phyloP scores from a whole-genome alignment of 2,888 invertebrate genomes.

The Limulus polyphemus region DNA sequence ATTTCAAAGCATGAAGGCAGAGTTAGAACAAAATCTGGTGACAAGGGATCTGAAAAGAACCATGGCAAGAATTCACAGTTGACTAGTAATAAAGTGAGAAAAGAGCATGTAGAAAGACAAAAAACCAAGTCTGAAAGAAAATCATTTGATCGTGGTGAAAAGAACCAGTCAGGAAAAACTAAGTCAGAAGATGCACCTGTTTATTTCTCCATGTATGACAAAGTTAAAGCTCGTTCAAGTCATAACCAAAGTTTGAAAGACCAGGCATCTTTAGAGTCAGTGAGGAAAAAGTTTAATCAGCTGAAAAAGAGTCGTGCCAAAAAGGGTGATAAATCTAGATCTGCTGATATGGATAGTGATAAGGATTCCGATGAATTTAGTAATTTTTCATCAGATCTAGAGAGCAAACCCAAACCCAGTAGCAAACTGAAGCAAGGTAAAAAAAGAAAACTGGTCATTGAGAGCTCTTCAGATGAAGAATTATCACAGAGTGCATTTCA shows the following conservation, averaged over 20 bases:
- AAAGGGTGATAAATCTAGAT: slow-evolving; percentile 31
- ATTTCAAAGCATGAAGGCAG: not conserved
- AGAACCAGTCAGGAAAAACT: slow-evolving; percentile 39
- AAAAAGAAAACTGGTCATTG: slow-evolving; percentile 26
- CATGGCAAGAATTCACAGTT: not conserved
- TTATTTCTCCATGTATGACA: slow-evolving; percentile 95
- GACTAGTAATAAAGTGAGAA: not conserved
- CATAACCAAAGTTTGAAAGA: slow-evolving; percentile 29
- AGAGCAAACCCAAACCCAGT: slow-evolving; percentile 19
- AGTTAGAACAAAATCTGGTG: not conserved
- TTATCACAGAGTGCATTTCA: not conserved
- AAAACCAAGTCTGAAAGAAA: slow-evolving; percentile 16
- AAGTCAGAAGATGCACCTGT: slow-evolving; percentile 76
- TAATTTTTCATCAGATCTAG: slow-evolving; percentile 22
- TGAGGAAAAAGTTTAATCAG: slow-evolving; percentile 73
- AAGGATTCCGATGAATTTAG: slow-evolving; percentile 26
- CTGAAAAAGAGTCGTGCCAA: slow-evolving; percentile 55
- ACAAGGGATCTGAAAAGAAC: not conserved
- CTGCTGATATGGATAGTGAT: slow-evolving; percentile 24
- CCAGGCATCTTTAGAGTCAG: slow-evolving; percentile 71
- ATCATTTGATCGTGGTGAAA: slow-evolving; percentile 22
- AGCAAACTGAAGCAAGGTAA: slow-evolving; percentile 19
- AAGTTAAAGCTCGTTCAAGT: slow-evolving; percentile 83
- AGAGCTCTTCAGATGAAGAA: slow-evolving; percentile 26
- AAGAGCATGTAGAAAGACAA: not conserved